A percentile compares a stretch with the other conserved stretches of the same genome.
These are phyloP conservation scores for Argyra leucocephala DNA, from an alignment of 2,888 invertebrate genomes.

Conservation along the genomic window DNA sequence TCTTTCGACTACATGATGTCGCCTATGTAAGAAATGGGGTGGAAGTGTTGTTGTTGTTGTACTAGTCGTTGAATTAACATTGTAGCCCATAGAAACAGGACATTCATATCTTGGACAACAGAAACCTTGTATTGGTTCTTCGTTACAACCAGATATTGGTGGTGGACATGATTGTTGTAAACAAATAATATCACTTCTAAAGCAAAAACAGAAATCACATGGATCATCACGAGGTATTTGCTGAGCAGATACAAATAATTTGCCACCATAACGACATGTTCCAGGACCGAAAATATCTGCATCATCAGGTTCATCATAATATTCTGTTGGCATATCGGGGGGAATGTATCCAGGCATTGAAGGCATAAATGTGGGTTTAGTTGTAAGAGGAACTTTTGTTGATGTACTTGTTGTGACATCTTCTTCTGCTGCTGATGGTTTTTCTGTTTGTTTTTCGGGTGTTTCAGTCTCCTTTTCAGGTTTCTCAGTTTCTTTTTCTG, in stretches of 20 bases:
- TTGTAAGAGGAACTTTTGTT: conserved; percentile 18
- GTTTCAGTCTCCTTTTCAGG: conserved; percentile 15
- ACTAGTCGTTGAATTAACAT: conserved; percentile 74
- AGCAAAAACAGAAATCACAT: conserved; percentile 95
- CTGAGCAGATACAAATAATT: conserved; percentile 87
- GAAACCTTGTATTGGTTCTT: conserved; percentile 86
- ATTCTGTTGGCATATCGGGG: conserved; percentile 47
- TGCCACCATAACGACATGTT: conserved; percentile 84
- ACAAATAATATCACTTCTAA: conserved; percentile 90
- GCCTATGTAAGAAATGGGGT: conserved; percentile 71
- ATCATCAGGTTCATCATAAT: conserved; percentile 60
- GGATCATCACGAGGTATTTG: conserved; percentile 91
- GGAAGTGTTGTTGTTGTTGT: conserved; percentile 77
- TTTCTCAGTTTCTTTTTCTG: conserved; percentile 14
- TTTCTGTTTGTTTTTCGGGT: conserved; percentile 18
- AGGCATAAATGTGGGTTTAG: conserved; percentile 28
- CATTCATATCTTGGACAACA: conserved; percentile 92
- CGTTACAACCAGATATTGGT: conserved; percentile 82
- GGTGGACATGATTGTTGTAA: conserved; percentile 92
- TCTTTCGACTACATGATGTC: conserved; percentile 55
- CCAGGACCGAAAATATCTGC: conserved; percentile 73
- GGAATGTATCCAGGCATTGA: conserved; percentile 31
- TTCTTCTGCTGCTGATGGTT: conserved; percentile 11
- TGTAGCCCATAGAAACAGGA: conserved; percentile 77
- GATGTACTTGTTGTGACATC: conserved; percentile 11